Percentiles rank a stretch among this genome's conserved stretches.
These are phyloP conservation scores for Bellardia bayeri DNA, from an alignment of 2,888 invertebrate species.

Conservation along the genomic window DNA sequence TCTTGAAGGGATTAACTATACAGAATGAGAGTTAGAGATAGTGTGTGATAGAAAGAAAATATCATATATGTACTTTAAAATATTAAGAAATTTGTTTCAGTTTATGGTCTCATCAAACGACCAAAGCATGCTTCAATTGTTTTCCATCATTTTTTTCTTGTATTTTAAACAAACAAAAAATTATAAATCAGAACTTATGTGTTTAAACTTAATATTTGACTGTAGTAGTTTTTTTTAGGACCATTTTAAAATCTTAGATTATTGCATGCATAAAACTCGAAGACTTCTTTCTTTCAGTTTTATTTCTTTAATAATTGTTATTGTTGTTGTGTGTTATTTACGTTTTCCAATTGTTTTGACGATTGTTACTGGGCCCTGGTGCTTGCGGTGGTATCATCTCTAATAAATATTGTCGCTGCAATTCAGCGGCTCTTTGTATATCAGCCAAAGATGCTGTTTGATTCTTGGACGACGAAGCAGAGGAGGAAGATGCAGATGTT, in stretches of 20 bases:
- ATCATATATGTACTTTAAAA: constrained; percentile 21
- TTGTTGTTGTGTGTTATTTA: constrained; percentile 75
- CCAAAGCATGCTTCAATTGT: constrained; percentile 36
- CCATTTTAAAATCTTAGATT: constrained; percentile 39
- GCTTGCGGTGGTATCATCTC: constrained; percentile 94
- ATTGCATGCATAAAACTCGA: constrained; percentile 51
- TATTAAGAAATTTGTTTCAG: constrained; percentile 35
- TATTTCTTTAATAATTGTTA: not conserved
- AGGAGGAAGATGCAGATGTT: constrained; percentile 76
- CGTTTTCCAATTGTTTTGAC: constrained; percentile 85
- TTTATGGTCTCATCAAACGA: constrained; percentile 51
- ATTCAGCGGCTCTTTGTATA: constrained; percentile 93
- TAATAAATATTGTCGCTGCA: constrained; percentile 97
- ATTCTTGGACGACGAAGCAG: constrained; percentile 80
- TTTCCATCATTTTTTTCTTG: not conserved
- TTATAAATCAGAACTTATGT: not conserved
- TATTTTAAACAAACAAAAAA: not conserved
- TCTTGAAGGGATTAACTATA: constrained; percentile 57
- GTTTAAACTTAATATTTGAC: constrained; percentile 39
- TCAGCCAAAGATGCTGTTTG: constrained; percentile 87
- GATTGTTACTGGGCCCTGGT: constrained; percentile 83
- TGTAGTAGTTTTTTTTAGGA: constrained; percentile 25
- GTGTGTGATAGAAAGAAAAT: not conserved
- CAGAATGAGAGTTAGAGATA: constrained; percentile 50
- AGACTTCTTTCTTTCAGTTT: constrained; percentile 10